Conservation (phyloP, 2,888 invertebrate species). For the Anthoptus insignis region DNA sequence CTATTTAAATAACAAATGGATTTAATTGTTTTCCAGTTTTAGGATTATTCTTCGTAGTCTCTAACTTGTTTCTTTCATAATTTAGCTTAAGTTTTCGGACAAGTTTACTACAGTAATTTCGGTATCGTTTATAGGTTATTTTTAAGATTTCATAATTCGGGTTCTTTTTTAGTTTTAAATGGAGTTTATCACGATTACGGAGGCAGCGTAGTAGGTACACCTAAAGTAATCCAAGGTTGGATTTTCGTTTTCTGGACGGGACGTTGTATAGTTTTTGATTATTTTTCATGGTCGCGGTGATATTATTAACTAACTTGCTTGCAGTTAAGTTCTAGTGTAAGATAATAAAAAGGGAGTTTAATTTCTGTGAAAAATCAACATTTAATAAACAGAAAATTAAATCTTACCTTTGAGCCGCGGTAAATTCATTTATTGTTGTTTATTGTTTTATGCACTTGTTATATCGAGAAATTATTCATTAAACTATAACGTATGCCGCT, state of each 20-base stretch:
- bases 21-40: conserved; percentile 14
- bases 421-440: too few relatives aligned
- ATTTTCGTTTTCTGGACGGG: conserved; percentile 20
- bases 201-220: conserved; percentile 37
- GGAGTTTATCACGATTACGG: too few relatives aligned
- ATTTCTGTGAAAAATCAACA: too few relatives aligned
- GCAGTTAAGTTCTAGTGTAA: too few relatives aligned
- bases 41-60: conserved; percentile 5
- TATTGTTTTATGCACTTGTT: too few relatives aligned
- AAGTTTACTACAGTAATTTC: conserved; percentile 19
- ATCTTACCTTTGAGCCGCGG: too few relatives aligned
- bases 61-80: conserved; percentile 15
- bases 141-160: conserved; percentile 10
- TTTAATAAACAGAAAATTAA: too few relatives aligned
- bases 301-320: conserved; percentile 12
- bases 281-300: conserved; percentile 18
- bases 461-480: too few relatives aligned
- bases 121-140: conserved; percentile 16
- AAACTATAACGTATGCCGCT: too few relatives aligned
- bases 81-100: conserved; percentile 17
- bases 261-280: conserved; percentile 13
- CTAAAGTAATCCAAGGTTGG: conserved; percentile 37
- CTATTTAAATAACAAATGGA: too few relatives aligned
- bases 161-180: conserved; percentile 32
- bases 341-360: too few relatives aligned